Evolutionary conservation across 2,888 invertebrate species (phyloP).

Genomic region (Temnothorax ravouxi): DNA sequence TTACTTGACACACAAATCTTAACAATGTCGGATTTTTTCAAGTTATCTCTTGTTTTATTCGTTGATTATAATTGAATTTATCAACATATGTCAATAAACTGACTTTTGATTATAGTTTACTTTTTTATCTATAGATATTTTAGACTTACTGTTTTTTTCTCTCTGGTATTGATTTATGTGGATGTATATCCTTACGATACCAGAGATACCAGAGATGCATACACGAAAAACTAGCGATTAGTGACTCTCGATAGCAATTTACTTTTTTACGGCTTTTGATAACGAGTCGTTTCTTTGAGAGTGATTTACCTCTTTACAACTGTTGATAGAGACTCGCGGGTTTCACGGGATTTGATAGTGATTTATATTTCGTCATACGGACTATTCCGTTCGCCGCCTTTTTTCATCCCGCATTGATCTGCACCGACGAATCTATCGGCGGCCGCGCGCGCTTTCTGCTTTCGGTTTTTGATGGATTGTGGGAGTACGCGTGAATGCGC

Average conservation of each 20-base stretch:
- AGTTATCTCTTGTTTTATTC: neutral
- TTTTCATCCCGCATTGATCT: slow-evolving; percentile 46
- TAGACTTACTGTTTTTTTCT: neutral
- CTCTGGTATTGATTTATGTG: neutral
- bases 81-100: neutral
- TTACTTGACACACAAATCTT: neutral
- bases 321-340: slow-evolving; percentile 28
- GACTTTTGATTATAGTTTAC: neutral
- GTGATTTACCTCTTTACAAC: slow-evolving; percentile 30
- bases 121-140: neutral
- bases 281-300: slow-evolving; percentile 16
- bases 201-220: neutral
- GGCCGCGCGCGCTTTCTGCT: neutral
- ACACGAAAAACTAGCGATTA: neutral
- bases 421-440: slow-evolving; percentile 3
- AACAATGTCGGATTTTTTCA: neutral
- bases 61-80: neutral
- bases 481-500: slow-evolving; percentile 61
- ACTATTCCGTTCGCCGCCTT: neutral
- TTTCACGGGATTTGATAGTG: slow-evolving; percentile 28
- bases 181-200: neutral
- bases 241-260: slow-evolving; percentile 1
- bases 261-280: slow-evolving; percentile 14
- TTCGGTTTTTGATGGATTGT: slow-evolving; percentile 63
- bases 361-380: slow-evolving; percentile 42